Evolutionary conservation across 2,113 vertebrate species (phyloP).

Genomic region (Pseudopipra pipra): DNA sequence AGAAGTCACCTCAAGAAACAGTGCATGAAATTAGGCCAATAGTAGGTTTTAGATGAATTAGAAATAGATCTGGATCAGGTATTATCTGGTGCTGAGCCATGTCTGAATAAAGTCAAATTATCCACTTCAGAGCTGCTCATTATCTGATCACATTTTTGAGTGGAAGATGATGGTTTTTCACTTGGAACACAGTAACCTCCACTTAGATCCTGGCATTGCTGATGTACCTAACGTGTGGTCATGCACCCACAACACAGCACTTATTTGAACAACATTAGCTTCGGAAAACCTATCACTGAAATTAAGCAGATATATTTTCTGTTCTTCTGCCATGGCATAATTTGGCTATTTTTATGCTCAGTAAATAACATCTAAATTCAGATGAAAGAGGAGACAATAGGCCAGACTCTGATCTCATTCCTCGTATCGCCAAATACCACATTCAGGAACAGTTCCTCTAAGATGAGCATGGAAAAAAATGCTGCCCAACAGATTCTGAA

Average conservation of each 20-base stretch:
- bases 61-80: constrained; percentile 10
- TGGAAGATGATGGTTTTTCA: constrained; percentile 52
- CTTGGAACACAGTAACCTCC: constrained; percentile 1
- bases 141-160: constrained; percentile 40
- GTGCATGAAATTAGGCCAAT: neutral
- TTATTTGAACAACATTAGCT: neutral
- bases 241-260: neutral
- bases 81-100: constrained; percentile 38
- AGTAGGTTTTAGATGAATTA: neutral
- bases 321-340: neutral
- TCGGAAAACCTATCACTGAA: neutral
- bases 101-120: constrained; percentile 48
- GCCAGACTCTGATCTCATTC: neutral
- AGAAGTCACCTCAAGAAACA: neutral
- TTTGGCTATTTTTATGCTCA: neutral
- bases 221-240: neutral
- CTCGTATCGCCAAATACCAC: accelerated
- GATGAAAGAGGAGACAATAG: neutral
- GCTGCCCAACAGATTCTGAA: neutral
- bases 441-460: neutral
- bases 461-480: neutral
- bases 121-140: constrained; percentile 26
- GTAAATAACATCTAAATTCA: neutral
- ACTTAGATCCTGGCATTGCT: neutral
- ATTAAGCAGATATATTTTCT: neutral